Evolutionary conservation across 1,140 invertebrate genomes (phyloP), one percentile per base, ranked within the genome.

Genomic region (Rhagoletis pomonella): DNA sequence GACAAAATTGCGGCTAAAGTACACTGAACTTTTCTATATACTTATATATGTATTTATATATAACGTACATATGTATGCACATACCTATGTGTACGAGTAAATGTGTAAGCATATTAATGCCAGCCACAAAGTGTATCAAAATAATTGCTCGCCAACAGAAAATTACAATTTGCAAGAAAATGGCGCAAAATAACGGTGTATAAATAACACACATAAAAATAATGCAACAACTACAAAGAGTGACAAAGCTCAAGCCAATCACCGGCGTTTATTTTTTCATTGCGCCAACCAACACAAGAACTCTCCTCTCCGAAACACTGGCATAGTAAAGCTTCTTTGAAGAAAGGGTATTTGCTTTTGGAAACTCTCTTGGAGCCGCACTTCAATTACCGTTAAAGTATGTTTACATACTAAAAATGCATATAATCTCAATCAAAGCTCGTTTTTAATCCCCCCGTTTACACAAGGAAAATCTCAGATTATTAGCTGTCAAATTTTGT

Each of bases 71-170:
- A 47, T 17, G 0, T 12, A 42, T 6, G 6, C n/a, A 65, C 6
- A 7, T 67, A 10, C n/a, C 0, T 42, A 0, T 9, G 29, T 7
- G 29, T 65, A 1, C 29, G 64, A 65, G 1, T 42, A 39, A 29
- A 62, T 4, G 60, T 62, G 9, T 62, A 9, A 62, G 44, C n/a
- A 29, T 19, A 58, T 12, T 62, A 81, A 81, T 55, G 47, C 5
- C 50, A 81, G 12, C 50, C 73, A 55, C 73, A n/a, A 81, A 81
- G 73, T 81, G n/a, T 81, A 81, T 29, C 73, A 81, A 55, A 81
- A 81, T 81, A 81, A 81, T 81, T 81, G 69, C 69, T 77, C 17
- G 47, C 69, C 7, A 77, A 77, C 17, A 77, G 44, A 77, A 50
- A 77, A 19, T 77, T 77, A 50, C 17, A 29, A 55, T 47, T 50